These are phyloP conservation scores for Agrochola circellaris DNA, from an alignment of 2,888 invertebrate genomes.

Conservation along the genomic window DNA sequence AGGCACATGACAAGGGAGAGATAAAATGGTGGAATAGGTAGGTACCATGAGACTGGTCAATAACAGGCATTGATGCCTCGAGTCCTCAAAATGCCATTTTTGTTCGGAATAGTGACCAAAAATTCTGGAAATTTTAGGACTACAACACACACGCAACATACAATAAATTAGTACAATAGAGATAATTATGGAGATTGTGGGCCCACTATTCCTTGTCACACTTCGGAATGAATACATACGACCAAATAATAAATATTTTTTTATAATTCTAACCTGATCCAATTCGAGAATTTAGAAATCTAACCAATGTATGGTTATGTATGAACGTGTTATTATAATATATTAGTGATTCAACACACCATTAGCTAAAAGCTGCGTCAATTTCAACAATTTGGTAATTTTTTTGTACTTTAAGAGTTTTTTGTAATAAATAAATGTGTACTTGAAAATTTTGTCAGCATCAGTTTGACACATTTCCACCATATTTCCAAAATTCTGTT, in stretches of 20 bases:
- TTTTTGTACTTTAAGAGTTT: slow-evolving; percentile 66
- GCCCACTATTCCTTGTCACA: background rate
- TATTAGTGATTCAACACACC: slow-evolving; percentile 48
- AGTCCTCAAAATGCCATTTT: background rate
- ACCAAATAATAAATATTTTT: background rate
- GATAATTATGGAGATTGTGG: background rate
- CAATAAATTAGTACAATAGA: background rate
- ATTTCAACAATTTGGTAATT: slow-evolving; percentile 67
- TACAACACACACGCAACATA: too few species aligned
- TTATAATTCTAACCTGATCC: slow-evolving; percentile 23
- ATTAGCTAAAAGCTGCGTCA: slow-evolving; percentile 42
- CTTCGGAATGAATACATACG: background rate
- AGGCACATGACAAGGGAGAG: too few species aligned
- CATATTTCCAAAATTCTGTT: slow-evolving; percentile 33
- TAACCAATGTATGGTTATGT: background rate
- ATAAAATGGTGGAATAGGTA: slow-evolving; percentile 7
- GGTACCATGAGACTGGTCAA: background rate
- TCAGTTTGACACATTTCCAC: slow-evolving; percentile 61
- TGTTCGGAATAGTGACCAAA: background rate
- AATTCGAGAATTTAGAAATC: slow-evolving; percentile 23
- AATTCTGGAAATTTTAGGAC: too few species aligned
- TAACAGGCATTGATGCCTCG: background rate
- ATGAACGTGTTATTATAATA: slow-evolving; percentile 8
- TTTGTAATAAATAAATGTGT: slow-evolving; percentile 57
- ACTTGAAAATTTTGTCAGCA: slow-evolving; percentile 72